phyloP scores from a whole-genome alignment of 1,140 invertebrate genomes.

The Pararge aegeria region DNA sequence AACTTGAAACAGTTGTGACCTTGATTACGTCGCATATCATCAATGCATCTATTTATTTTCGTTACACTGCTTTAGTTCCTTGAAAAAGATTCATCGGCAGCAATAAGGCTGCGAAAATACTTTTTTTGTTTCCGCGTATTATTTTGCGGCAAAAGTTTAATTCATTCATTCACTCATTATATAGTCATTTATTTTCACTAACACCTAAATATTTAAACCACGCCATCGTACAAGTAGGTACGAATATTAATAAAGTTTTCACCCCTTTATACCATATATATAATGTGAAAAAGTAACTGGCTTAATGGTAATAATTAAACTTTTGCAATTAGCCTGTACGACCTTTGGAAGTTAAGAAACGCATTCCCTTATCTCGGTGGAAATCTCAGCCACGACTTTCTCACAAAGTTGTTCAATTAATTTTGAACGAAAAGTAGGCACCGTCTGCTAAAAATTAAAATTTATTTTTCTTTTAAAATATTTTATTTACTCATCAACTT shows the following conservation, averaged over 20 bases:
- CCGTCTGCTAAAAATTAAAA: neutral
- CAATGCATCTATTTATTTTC: too few relatives aligned
- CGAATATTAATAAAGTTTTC: slow-evolving; percentile 18
- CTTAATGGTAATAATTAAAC: slow-evolving; percentile 38
- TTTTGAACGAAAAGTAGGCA: slow-evolving; percentile 6
- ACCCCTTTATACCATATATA: neutral
- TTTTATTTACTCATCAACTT: neutral
- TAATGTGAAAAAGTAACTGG: slow-evolving; percentile 11
- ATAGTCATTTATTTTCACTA: too few relatives aligned
- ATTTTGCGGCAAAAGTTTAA: too few relatives aligned
- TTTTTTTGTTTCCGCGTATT: too few relatives aligned
- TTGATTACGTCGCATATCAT: too few relatives aligned
- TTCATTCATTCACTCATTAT: too few relatives aligned
- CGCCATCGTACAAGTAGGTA: too few relatives aligned
- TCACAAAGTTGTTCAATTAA: slow-evolving; percentile 22
- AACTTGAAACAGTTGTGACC: too few relatives aligned
- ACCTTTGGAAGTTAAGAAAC: slow-evolving; percentile 30
- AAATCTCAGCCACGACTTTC: slow-evolving; percentile 20
- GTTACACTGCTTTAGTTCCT: too few relatives aligned
- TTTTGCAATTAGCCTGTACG: slow-evolving; percentile 35
- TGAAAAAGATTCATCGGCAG: too few relatives aligned
- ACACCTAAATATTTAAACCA: too few relatives aligned
- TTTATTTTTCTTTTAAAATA: neutral
- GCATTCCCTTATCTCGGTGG: slow-evolving; percentile 24
- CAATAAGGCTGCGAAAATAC: too few relatives aligned